Conservation (phyloP, 2,113 vertebrate genomes). For the Leuciscus idus region DNA sequence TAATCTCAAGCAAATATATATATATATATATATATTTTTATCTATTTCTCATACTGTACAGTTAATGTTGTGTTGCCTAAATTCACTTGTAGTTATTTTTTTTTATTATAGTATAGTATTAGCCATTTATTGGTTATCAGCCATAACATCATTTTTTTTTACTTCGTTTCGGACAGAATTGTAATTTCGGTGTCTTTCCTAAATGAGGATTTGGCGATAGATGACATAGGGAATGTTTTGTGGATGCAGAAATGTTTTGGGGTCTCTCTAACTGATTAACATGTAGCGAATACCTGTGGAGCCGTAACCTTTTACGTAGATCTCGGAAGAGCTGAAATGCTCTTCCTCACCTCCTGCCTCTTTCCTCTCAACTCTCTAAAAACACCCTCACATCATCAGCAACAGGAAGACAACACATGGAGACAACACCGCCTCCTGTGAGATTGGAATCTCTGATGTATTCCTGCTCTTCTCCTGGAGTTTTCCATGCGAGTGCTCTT, state of each 20-base stretch:
- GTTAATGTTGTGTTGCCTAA: background rate
- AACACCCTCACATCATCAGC: constrained; percentile 41
- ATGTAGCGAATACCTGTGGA: constrained; percentile 35
- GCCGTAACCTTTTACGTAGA: constrained; percentile 52
- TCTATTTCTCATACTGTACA: background rate
- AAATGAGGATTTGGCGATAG: background rate
- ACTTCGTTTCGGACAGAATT: background rate
- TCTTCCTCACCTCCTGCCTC: constrained; percentile 20
- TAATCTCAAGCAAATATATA: background rate
- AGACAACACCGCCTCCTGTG: background rate
- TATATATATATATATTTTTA: too few relatives aligned
- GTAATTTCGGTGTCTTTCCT: background rate
- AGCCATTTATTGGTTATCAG: background rate
- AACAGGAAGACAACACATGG: constrained; percentile 22
- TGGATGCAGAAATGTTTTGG: constrained; percentile 3
- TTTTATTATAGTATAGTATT: background rate
- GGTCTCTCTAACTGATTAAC: constrained; percentile 19
- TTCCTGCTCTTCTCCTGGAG: background rate
- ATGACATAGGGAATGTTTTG: background rate
- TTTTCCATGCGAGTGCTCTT: background rate
- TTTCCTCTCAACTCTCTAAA: constrained; percentile 49
- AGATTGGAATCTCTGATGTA: constrained; percentile 21
- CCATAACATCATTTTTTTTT: background rate
- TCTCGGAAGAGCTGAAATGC: constrained; percentile 48
- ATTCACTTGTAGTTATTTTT: background rate